Conservation (phyloP, 2,888 invertebrate species). For the Epistrophella euchroma region DNA sequence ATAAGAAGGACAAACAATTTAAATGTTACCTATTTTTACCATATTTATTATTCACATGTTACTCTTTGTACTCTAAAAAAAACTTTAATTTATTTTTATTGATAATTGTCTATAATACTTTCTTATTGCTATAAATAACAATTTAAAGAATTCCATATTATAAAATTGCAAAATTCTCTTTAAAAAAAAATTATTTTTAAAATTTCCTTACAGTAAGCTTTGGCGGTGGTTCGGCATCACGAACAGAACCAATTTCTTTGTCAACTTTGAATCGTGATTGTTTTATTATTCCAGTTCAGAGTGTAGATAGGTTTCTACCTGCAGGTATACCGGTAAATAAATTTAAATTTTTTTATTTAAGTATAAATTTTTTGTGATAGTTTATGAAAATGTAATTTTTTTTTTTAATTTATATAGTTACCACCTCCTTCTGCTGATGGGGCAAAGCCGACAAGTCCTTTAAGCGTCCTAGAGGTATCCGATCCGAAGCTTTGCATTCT, state of each 20-base stretch:
- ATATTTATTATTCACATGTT: constrained; percentile 9
- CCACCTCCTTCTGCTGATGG: constrained; percentile 88
- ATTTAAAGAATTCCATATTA: not conserved
- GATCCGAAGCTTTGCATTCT: constrained; percentile 95
- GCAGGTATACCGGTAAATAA: constrained; percentile 92
- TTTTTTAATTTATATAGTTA: constrained; percentile 83
- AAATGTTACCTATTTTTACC: not conserved
- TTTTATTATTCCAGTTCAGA: constrained; percentile 96
- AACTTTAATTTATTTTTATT: not conserved
- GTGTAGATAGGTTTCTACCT: constrained; percentile 93
- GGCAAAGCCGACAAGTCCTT: constrained; percentile 84
- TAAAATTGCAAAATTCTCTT: not conserved
- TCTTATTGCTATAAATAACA: constrained; percentile 31
- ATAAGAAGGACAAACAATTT: constrained; percentile 27
- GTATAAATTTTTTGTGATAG: not conserved
- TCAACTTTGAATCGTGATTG: constrained; percentile 94
- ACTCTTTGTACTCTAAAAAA: constrained; percentile 20
- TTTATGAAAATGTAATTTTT: not conserved
- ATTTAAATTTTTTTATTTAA: not conserved
- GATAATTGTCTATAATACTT: constrained; percentile 5
- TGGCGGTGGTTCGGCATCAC: constrained; percentile 79
- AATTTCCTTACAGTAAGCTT: constrained; percentile 81
- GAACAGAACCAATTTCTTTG: constrained; percentile 89
- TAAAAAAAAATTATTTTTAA: constrained; percentile 1
- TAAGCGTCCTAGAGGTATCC: constrained; percentile 92